These are phyloP conservation scores for Tigriopus japonicus DNA, from an alignment of 1,140 invertebrate species.

Conservation along the genomic window DNA sequence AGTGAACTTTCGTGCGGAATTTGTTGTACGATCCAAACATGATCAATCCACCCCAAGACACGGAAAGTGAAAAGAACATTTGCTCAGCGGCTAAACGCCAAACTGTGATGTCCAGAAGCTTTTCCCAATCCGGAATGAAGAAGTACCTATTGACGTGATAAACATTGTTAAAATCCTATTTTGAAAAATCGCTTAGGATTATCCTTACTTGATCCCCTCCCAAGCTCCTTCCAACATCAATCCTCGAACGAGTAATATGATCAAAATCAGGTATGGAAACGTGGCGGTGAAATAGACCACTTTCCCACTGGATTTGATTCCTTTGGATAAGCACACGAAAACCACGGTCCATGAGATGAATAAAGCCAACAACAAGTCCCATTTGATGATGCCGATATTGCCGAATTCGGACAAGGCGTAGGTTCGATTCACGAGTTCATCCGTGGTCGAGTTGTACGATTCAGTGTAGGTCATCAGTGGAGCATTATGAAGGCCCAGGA, in stretches of 20 bases:
- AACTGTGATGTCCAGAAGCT: conserved; percentile 26
- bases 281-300: conserved; percentile 34
- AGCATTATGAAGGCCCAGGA: not conserved
- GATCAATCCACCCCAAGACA: conserved; percentile 31
- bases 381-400: conserved; percentile 29
- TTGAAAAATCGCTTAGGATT: not conserved
- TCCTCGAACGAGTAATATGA: conserved; percentile 55
- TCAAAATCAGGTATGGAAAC: conserved; percentile 51
- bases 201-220: conserved; percentile 52
- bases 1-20: conserved; percentile 28
- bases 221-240: conserved; percentile 64
- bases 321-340: conserved; percentile 37
- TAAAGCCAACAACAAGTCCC: conserved; percentile 35
- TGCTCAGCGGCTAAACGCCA: conserved; percentile 31
- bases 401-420: conserved; percentile 21
- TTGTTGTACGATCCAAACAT: conserved; percentile 32
- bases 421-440: conserved; percentile 17
- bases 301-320: conserved; percentile 50
- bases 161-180: not conserved
- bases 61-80: conserved; percentile 31
- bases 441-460: no score
- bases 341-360: conserved; percentile 37
- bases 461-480: not conserved
- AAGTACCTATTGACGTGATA: conserved; percentile 68
- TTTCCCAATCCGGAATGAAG: conserved; percentile 68